Evolutionary conservation across 2,797 vertebrate species (phyloP), one percentile per base, ranked within the genome.

Genomic region (Microhierax caerulescens): DNA sequence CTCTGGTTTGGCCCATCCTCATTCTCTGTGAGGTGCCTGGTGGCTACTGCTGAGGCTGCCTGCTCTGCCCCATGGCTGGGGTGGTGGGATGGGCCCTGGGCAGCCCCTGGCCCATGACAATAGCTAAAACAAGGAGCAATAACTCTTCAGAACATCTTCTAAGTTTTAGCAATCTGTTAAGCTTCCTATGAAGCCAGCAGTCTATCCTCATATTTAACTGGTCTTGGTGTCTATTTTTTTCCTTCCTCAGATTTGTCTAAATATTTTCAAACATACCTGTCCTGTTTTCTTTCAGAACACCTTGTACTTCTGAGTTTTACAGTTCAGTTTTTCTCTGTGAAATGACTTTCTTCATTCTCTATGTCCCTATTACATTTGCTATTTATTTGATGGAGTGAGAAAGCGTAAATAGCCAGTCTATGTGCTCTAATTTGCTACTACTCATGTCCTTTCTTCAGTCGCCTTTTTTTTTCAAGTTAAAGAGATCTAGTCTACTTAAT

Each of bases 101-200:
- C 5, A 86, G 13, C 14, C 43, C 27, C 10, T 2, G 0, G 27
- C 5, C 13, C 2, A 50, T 28, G 12, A 53, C 2, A 2, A 27
- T 0, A 8, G 10, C 8, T 14, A 19, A 82, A 88, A 57, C 3
- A 28, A 83, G 27, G 21, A 50, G 11, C 13, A 90, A 13, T 28
- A 90, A 28, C 39, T 74, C 61, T 51, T 43, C 18, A 79, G 24
- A 73, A 68, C 5, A 36, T 13, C 27, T 48, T 21, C 65, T 48
- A 30, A n/a, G 5, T 73, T 77, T 56, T 9, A 68, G 25, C 25
- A 61, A 2, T 34, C 37, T 61, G 13, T 50, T 85, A 57, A 57
- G 8, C 14, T 73, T 93, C 34, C 54, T 57, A 10, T 7, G 21
- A 41, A 82, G 9, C 25, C 47, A 53, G 30, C 11, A 74, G 24